Conservation (phyloP, 2,797 vertebrate species). For the Cossypha caffra region DNA sequence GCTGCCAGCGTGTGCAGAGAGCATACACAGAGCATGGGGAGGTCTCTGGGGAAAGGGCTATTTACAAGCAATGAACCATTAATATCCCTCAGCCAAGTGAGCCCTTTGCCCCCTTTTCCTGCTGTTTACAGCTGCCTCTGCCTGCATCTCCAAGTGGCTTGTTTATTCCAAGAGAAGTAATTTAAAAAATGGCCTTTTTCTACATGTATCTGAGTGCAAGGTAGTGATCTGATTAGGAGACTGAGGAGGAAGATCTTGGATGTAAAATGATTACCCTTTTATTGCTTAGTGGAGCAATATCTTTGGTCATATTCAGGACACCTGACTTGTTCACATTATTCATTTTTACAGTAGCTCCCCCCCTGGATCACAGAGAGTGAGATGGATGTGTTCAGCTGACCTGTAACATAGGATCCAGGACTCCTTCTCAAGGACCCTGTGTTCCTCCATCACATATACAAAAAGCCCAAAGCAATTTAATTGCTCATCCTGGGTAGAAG, state of each 20-base stretch:
- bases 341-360: not conserved
- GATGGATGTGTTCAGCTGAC: not conserved
- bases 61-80: constrained; percentile 17
- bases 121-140: constrained; percentile 21
- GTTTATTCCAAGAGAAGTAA: not conserved
- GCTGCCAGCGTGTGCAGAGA: constrained; percentile 15
- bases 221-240: not conserved
- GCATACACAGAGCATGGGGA: not conserved
- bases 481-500: not conserved
- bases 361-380: not conserved
- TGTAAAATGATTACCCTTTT: not conserved
- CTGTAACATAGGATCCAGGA: not conserved
- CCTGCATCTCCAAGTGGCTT: not conserved
- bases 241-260: not conserved
- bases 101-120: not conserved
- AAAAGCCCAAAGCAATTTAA: not conserved
- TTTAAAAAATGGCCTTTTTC: not conserved
- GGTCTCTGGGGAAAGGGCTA: constrained; percentile 25
- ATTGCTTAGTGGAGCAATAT: not conserved
- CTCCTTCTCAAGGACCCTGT: not conserved
- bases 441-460: not conserved
- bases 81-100: not conserved
- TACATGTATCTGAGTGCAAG: not conserved
- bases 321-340: not conserved
- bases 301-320: not conserved